Evolutionary conservation across 2,888 invertebrate genomes (phyloP), one percentile per base, ranked within the genome.

Genomic region (Aleiodes alternator): DNA sequence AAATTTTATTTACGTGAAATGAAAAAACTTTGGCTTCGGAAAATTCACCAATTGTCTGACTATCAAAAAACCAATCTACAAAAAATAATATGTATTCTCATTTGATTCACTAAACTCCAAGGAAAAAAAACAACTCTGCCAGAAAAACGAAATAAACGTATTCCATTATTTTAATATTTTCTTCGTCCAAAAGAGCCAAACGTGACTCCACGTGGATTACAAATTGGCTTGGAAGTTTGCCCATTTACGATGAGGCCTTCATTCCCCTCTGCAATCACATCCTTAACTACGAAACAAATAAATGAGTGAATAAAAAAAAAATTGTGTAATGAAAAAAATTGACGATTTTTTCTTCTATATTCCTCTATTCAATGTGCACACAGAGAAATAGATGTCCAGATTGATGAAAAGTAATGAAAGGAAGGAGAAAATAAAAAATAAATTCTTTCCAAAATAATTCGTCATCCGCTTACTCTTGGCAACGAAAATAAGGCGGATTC

Each of bases 191-290:
- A 43, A 61, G 61, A 61, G 61, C 61, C 61, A 61, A 61, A 61
- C 61, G 61, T 61, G 61, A 61, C 61, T 61, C 38, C 16, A 38
- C 61, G 38, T 61, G 61, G 61, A 43, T 43, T 61, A 38, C 61
- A 38, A 61, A 61, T 61, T 61, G 74, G 55, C 76, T 74, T 79
- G 79, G 79, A 79, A 77, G 51, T 53, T 76, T 79, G 79, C 79
- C 79, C 79, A 76, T 53, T 59, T 55, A 56, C 70, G 68, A 69
- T 74, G 73, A 66, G 70, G 59, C 72, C 14, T 56, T 70, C 71
- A 72, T 57, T 69, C 43, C 73, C 68, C 72, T 69, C 76, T 77
- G 74, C 38, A 61, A 43, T 61, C 16, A 31, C 14, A 38, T 43
- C 43, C 38, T 31, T 61, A 38, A 57, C 29, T 9, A 14, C 34